phyloP scores from a whole-genome alignment of 2,797 vertebrate genomes.

The Zalophus californianus region DNA sequence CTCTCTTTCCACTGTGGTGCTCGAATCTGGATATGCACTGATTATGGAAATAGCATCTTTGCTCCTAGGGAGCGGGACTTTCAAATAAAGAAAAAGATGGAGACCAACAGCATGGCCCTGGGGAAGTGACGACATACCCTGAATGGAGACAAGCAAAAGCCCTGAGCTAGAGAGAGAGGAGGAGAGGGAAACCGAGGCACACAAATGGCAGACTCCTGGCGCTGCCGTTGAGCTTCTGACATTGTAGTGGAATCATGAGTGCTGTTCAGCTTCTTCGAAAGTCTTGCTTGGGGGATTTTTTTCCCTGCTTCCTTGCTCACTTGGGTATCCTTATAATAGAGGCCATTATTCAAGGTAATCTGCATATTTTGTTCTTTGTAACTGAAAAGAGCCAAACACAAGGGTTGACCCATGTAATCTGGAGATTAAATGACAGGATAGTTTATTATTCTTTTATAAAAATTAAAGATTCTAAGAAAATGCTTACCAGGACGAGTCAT shows the following conservation, averaged over 20 bases:
- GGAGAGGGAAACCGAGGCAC: neutral
- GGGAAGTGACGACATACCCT: neutral
- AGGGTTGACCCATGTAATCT: neutral
- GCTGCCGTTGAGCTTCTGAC: neutral
- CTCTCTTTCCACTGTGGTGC: neutral
- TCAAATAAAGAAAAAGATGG: constrained; percentile 15
- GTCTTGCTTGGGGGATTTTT: neutral
- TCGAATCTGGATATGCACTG: neutral
- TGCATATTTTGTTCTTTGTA: neutral
- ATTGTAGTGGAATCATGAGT: neutral
- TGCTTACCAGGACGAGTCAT: neutral
- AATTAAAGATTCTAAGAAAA: constrained; percentile 39
- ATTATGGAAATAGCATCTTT: neutral
- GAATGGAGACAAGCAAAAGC: neutral
- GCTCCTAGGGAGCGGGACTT: neutral
- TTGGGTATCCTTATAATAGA: neutral
- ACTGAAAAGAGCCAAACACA: neutral
- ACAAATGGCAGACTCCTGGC: neutral
- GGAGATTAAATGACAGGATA: neutral
- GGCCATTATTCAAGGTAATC: neutral
- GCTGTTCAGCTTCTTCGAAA: neutral
- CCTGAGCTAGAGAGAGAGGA: neutral
- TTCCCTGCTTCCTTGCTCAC: neutral
- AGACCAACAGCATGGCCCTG: neutral
- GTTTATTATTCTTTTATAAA: constrained; percentile 45